Percentiles rank a stretch among this genome's conserved stretches.
phyloP scores from a whole-genome alignment of 2,797 vertebrate species.

The Ispidina picta region DNA sequence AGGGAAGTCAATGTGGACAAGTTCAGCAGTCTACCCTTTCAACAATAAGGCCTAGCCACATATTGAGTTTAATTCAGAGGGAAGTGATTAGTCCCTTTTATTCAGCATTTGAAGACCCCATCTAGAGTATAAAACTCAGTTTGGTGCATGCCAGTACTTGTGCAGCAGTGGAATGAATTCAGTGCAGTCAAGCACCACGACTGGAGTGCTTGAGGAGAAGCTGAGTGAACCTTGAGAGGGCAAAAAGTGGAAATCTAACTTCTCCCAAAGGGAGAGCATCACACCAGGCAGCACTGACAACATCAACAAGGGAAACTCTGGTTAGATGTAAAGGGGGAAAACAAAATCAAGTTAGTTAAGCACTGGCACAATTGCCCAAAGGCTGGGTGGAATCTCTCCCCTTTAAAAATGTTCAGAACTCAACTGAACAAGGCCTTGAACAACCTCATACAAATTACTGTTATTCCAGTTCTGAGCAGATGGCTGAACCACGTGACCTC shows the following conservation, averaged over 20 bases:
- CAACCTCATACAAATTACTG: background rate
- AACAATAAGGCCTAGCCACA: background rate
- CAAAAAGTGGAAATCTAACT: background rate
- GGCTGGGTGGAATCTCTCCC: background rate
- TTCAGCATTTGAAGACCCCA: background rate
- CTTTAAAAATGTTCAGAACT: background rate
- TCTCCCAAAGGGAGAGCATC: background rate
- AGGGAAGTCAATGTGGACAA: background rate
- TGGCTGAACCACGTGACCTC: background rate
- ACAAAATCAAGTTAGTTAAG: background rate
- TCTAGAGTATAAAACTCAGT: background rate
- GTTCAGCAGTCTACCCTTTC: background rate
- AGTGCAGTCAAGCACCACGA: background rate
- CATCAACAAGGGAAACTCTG: background rate
- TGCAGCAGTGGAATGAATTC: background rate
- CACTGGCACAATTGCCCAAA: background rate
- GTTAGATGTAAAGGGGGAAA: background rate
- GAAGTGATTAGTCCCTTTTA: conserved; percentile 6
- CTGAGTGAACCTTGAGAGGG: background rate
- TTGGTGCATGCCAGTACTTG: background rate
- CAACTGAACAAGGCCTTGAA: background rate
- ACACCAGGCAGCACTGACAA: background rate
- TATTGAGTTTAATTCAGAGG: background rate
- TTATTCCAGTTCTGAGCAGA: background rate
- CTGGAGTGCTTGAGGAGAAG: background rate